Evolutionary conservation across 1,140 invertebrate genomes (phyloP), one percentile per base, ranked within the genome.

Genomic region (Saxidomus purpurata): DNA sequence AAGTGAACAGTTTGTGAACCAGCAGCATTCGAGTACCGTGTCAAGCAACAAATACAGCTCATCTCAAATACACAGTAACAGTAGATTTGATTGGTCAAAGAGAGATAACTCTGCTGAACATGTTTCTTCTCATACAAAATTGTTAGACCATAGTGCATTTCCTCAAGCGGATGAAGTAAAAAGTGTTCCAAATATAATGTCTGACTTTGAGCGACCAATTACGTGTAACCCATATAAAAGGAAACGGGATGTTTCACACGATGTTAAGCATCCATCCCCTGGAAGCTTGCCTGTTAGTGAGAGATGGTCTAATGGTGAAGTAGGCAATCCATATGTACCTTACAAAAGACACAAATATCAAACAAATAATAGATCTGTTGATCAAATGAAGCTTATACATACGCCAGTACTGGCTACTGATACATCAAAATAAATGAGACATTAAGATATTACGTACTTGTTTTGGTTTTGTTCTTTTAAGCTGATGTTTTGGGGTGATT

Each of bases 341-440:
- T 85, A 85, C 83, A 85, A 85, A 85, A 71, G 63, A 55, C 31
- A 76, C 22, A 74, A 61, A 69, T 36, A 34, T 34, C 31, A 85
- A 28, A 55, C 13, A 31, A 47, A 31, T 49, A 19, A 69, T 28
- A 34, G 47, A 3, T 19, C 19, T 59, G 31, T 38, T 63, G 55
- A 59, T n/a, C n/a, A 59, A 67, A 61, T 83, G 1, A 67, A 59
- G 40, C 61, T 83, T 22, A 36, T 83, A 43, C 81, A 83, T 22
- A 83, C 81, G 17, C 81, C 81, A 38, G 19, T 83, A 19, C 63
- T 83, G 47, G 36, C 81, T 49, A 36, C 31, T 17, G n/a, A 59
- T 67, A 36, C 36, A 2, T 0, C 9, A 25, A 47, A 76, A 76
- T 76, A 76, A 74, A 74, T 2, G 6, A 40, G n/a, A 17, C 28